Percentiles rank a stretch among this genome's conserved stretches.
Evolutionary conservation across 2,113 vertebrate species (phyloP).

Genomic region (Lucifuga dentata): DNA sequence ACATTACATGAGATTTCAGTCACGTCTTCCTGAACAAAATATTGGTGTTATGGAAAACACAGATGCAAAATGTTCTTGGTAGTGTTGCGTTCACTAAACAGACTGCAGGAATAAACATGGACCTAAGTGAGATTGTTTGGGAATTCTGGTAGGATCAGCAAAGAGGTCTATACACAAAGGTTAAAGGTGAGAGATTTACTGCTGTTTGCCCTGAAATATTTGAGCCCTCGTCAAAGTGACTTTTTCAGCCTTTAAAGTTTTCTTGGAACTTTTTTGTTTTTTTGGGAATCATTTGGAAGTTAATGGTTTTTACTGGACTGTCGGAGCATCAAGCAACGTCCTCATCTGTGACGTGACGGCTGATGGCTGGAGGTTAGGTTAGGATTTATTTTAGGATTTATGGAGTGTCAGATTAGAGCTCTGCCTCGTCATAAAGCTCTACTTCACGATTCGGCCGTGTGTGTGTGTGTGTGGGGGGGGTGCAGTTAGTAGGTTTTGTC

Average conservation of each 20-base stretch:
- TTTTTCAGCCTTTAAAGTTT: background rate
- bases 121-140: background rate
- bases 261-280: background rate
- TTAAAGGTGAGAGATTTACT: background rate
- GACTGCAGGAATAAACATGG: slow-evolving; percentile 22
- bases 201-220: fast-evolving
- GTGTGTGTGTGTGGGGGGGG: slow-evolving; percentile 73
- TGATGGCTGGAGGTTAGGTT: slow-evolving; percentile 84
- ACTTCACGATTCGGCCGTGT: slow-evolving; percentile 85
- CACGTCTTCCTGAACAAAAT: no score
- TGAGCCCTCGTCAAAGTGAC: fast-evolving
- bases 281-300: background rate
- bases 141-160: slow-evolving; percentile 8
- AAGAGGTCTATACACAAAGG: background rate
- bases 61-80: slow-evolving; percentile 18
- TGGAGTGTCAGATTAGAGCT: slow-evolving; percentile 91
- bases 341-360: slow-evolving; percentile 81
- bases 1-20: no score
- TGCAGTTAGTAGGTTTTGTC: slow-evolving; percentile 54
- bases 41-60: background rate
- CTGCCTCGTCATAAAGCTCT: slow-evolving; percentile 91
- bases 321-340: slow-evolving; percentile 37
- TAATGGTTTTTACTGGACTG: background rate
- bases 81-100: background rate
- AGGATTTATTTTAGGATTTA: slow-evolving; percentile 91